A percentile compares a stretch with the other conserved stretches of the same genome.
These are phyloP conservation scores for Acrobeloides nanus DNA, from an alignment of 2,888 invertebrate genomes.

Conservation along the genomic window DNA sequence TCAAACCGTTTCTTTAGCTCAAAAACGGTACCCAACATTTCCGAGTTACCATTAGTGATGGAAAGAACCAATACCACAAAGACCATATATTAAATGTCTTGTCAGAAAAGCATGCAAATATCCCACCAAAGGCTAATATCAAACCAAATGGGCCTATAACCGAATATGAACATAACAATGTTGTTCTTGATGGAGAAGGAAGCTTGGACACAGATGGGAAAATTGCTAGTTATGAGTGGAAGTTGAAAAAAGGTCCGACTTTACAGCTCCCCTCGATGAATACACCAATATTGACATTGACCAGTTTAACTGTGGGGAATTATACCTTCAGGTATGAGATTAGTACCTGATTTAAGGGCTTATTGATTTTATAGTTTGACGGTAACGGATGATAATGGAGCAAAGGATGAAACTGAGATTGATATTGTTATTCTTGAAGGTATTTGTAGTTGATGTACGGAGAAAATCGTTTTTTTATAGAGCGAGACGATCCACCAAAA, in stretches of 20 bases:
- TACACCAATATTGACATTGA: conserved; percentile 18
- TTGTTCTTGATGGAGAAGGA: conserved; percentile 27
- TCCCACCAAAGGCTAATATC: conserved; percentile 17
- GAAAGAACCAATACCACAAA: background rate
- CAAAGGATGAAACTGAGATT: conserved; percentile 12
- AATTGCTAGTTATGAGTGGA: conserved; percentile 21
- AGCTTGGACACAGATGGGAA: conserved; percentile 14
- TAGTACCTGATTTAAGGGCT: background rate
- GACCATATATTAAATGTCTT: conserved; percentile 5
- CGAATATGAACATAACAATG: conserved; percentile 18
- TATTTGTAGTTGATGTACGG: background rate
- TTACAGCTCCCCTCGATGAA: conserved; percentile 18
- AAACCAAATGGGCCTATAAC: conserved; percentile 17
- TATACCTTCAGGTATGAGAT: too few relatives aligned
- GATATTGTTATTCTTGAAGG: conserved; percentile 8
- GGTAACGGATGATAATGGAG: conserved; percentile 15
- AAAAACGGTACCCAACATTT: conserved; percentile 8
- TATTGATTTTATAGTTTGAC: conserved; percentile 14
- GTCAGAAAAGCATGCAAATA: conserved; percentile 13
- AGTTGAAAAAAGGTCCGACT: conserved; percentile 18
- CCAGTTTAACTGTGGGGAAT: conserved; percentile 15
- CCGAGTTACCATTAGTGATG: conserved; percentile 10
- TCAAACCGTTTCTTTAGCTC: conserved; percentile 1
- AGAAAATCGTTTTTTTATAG: conserved; percentile 7
- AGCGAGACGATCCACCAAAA: conserved; percentile 25